These are phyloP conservation scores for Acanthopagrus latus DNA, from an alignment of 2,797 vertebrate genomes.

Conservation along the genomic window DNA sequence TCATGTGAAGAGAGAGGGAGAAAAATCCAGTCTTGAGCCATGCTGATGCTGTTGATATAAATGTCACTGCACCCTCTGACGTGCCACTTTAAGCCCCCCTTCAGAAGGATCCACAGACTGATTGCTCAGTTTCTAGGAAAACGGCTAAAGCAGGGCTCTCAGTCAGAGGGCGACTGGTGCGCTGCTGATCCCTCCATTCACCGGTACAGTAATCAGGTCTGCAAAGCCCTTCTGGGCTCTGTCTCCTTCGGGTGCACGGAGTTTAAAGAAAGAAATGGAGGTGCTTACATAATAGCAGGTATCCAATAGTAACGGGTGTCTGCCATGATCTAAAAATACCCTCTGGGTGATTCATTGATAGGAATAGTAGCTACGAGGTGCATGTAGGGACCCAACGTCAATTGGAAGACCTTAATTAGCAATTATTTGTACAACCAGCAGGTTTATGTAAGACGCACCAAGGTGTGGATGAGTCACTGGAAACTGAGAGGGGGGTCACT, in stretches of 20 bases:
- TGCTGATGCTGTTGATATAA: slow-evolving; percentile 39
- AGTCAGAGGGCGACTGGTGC: slow-evolving; percentile 6
- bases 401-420: slow-evolving; percentile 59
- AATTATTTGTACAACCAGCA: slow-evolving; percentile 55
- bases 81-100: slow-evolving; percentile 30
- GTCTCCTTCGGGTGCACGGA: slow-evolving; percentile 15
- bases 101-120: slow-evolving; percentile 9
- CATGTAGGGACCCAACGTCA: slow-evolving; percentile 8
- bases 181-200: slow-evolving; percentile 31
- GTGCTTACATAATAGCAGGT: slow-evolving; percentile 63
- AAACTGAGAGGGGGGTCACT: slow-evolving; percentile 17
- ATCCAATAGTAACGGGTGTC: slow-evolving; percentile 69
- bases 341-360: slow-evolving; percentile 62
- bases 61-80: slow-evolving; percentile 35
- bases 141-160: slow-evolving; percentile 22
- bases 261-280: slow-evolving; percentile 32
- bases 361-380: slow-evolving; percentile 20
- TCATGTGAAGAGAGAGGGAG: neutral
- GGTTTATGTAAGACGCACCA: slow-evolving; percentile 64
- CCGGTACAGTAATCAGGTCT: slow-evolving; percentile 50
- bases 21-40: slow-evolving; percentile 21
- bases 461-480: slow-evolving; percentile 62
- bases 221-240: slow-evolving; percentile 27
- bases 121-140: slow-evolving; percentile 61
- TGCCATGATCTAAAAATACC: slow-evolving; percentile 77